Percentiles rank a stretch among this genome's conserved stretches.
Evolutionary conservation across 2,888 invertebrate species (phyloP).

Genomic region (Onthophagus sagittarius): DNA sequence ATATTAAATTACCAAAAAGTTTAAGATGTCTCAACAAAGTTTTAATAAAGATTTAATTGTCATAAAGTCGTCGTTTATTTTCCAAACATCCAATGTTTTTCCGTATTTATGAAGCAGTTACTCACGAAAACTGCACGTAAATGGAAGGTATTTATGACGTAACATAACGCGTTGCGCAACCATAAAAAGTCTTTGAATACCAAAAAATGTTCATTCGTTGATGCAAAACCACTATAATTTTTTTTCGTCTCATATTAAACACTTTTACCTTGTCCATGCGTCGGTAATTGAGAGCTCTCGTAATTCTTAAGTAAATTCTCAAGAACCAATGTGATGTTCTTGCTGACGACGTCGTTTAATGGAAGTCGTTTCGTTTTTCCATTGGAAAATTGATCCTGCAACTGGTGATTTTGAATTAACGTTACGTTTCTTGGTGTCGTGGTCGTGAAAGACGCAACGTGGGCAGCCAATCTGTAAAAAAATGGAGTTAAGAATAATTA

Average conservation of each 20-base stretch:
- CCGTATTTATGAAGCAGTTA: not conserved
- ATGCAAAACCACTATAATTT: too few species aligned
- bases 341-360: slow-evolving; percentile 70
- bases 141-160: not conserved
- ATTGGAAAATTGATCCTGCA: slow-evolving; percentile 1
- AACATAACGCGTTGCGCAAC: not conserved
- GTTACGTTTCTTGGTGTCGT: not conserved
- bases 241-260: too few species aligned
- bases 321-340: slow-evolving; percentile 79
- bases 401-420: not conserved
- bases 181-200: not conserved
- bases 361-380: slow-evolving; percentile 46
- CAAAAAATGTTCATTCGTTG: not conserved
- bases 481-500: not conserved
- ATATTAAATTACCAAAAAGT: too few species aligned
- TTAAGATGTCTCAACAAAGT: too few species aligned
- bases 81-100: not conserved
- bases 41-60: too few species aligned
- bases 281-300: slow-evolving; percentile 84
- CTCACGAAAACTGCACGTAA: not conserved
- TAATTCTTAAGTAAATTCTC: slow-evolving; percentile 87
- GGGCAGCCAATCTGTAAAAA: not conserved
- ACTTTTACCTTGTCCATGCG: slow-evolving; percentile 75
- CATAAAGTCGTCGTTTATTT: too few species aligned
- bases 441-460: not conserved